A percentile compares a stretch with the other conserved stretches of the same genome.
phyloP scores from a whole-genome alignment of 1,140 invertebrate species.

The Trichonephila clavata region DNA sequence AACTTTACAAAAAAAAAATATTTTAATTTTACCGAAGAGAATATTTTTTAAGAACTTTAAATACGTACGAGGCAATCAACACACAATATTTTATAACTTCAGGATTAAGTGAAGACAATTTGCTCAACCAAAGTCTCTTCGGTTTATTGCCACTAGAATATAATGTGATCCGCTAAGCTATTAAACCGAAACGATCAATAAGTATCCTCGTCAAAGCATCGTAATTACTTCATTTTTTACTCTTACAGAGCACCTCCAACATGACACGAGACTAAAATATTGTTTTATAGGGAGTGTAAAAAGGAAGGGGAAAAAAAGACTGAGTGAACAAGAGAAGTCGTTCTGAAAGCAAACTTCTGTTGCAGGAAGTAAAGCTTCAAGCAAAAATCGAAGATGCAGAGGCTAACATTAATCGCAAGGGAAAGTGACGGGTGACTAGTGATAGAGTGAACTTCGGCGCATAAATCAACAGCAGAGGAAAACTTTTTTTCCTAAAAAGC shows the following conservation, averaged over 20 bases:
- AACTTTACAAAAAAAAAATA: no score
- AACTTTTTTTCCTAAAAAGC: background rate
- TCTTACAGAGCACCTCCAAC: background rate
- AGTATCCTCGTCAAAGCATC: background rate
- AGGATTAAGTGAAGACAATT: background rate
- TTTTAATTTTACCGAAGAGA: no score
- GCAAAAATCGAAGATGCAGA: background rate
- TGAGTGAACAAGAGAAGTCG: background rate
- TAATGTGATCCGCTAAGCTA: background rate
- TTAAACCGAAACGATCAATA: background rate
- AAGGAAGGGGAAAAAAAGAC: background rate
- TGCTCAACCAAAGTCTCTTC: background rate
- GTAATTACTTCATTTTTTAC: slow-evolving; percentile 16
- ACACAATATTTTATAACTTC: no score
- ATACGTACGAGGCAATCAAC: no score
- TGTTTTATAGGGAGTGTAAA: background rate
- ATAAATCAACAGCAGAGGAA: background rate
- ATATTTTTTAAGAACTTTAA: no score
- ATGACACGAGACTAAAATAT: background rate
- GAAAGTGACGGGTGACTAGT: background rate
- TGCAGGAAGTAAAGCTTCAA: background rate
- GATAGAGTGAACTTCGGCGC: background rate
- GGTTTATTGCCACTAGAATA: background rate
- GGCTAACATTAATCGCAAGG: background rate
- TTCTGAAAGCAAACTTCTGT: slow-evolving; percentile 2